These are phyloP conservation scores for Umimayanthus kanabou DNA, from an alignment of 92 coral and sea anemone genomes.

Conservation along the genomic window DNA sequence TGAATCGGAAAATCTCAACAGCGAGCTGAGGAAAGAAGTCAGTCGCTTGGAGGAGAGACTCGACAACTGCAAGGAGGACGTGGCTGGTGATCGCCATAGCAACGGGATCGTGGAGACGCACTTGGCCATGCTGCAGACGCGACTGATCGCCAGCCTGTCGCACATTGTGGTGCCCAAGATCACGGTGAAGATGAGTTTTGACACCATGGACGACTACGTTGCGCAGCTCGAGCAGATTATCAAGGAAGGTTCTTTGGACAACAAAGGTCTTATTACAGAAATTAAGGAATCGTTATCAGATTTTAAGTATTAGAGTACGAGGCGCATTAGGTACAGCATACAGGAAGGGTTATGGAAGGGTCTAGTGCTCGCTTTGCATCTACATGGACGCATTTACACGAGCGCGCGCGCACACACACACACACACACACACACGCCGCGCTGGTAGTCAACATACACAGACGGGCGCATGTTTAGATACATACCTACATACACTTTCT, in stretches of 20 bases:
- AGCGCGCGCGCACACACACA: not conserved
- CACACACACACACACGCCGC: not conserved
- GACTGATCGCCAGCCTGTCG: constrained; percentile 91
- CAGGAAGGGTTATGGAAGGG: not conserved
- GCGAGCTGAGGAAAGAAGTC: constrained; percentile 75
- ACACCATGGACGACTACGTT: constrained; percentile 83
- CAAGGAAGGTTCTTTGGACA: constrained; percentile 59
- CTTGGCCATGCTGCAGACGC: constrained; percentile 90
- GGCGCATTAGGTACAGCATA: not conserved
- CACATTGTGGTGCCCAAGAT: constrained; percentile 78
- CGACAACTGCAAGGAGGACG: constrained; percentile 75
- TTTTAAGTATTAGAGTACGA: constrained; percentile 73
- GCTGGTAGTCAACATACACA: not conserved
- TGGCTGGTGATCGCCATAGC: constrained; percentile 70
- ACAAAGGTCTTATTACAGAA: constrained; percentile 69
- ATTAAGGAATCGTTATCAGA: constrained; percentile 87
- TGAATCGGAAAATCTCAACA: constrained; percentile 79
- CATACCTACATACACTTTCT: not conserved
- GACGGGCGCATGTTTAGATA: not conserved
- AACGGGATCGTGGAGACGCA: constrained; percentile 89
- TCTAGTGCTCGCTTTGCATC: not conserved
- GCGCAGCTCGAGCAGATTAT: constrained; percentile 75
- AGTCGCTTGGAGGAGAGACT: constrained; percentile 76
- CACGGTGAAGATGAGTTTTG: constrained; percentile 84
- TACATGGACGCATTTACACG: not conserved